Base-by-base conservation (phyloP, 1,140 invertebrate genomes). In the Musca domestica region DNA sequence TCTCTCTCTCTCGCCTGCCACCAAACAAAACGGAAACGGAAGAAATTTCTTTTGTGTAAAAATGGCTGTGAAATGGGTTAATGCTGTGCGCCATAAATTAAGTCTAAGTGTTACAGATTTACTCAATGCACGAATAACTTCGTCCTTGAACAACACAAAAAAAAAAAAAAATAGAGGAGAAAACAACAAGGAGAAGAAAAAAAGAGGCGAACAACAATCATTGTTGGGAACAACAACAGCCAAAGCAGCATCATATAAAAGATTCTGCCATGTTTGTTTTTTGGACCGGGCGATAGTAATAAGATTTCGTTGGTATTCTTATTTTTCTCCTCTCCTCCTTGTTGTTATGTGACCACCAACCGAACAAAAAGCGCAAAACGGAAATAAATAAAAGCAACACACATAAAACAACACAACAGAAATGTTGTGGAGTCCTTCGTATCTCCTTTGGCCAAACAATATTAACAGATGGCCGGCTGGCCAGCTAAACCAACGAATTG, bases 21-120 rank as follows among this genome's bases (percentile, higher is more conserved):
- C 6, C 12, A 12, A 5, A 9, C 10, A 7, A 41, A 41, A n/a
- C n/a, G 34, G 34, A 41, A 41, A 41, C 34, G 34, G 5, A 41
- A 41, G 34, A 41, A 41, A 41, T 41, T 41, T 41, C 34, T 41
- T 41, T 41, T 41, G 34, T 41, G 5, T 41, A 12, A 41, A 41
- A 41, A 41, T 9, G 10, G 34, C 4, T 12, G 27, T 56, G 23
- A 56, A 56, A 56, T 56, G 52, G 52, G 52, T 56, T 56, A 56
- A 56, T 56, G 17, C 25, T 56, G 34, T 56, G 52, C 12, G 52
- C 22, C 52, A 56, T 56, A 56, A 56, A 56, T 56, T 56, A 56
- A 56, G 22, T 56, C 22, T 56, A 56, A 56, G 52, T 56, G 52
- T 56, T 56, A 56, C 52, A 56, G 52, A 56, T 56, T 56, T 56